A percentile compares a stretch with the other conserved stretches of the same genome.
Conservation (phyloP, 2,797 vertebrate genomes). For the Sebastes cheni region DNA sequence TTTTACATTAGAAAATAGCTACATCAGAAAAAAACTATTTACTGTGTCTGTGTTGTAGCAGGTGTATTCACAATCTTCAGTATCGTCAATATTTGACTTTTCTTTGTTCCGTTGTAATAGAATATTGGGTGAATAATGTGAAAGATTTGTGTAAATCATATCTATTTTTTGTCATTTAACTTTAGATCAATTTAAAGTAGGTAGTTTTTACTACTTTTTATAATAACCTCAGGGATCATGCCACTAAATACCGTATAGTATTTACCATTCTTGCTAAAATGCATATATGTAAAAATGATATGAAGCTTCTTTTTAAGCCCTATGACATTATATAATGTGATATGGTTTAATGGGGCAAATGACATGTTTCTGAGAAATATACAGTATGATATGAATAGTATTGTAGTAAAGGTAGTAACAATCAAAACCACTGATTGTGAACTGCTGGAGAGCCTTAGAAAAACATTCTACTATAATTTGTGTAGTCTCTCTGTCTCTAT, state of each 20-base stretch:
- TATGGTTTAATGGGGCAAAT: background rate
- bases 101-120: conserved; percentile 34
- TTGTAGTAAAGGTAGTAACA: background rate
- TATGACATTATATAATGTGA: background rate
- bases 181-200: background rate
- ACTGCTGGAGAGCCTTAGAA: background rate
- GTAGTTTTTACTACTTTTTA: background rate
- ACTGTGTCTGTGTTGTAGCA: conserved; percentile 20
- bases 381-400: background rate
- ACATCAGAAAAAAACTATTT: background rate
- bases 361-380: conserved; percentile 47
- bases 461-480: background rate
- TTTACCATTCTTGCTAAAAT: background rate
- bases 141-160: background rate
- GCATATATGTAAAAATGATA: background rate
- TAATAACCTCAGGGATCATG: background rate
- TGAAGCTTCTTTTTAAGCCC: background rate
- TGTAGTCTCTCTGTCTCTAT: background rate
- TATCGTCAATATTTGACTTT: conserved; percentile 55
- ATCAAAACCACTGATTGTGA: background rate
- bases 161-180: conserved; percentile 1
- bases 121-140: conserved; percentile 4
- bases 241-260: background rate
- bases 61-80: background rate
- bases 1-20: background rate